Evolutionary conservation across 1,140 invertebrate genomes (phyloP).

Genomic region (Cherax quadricarinatus): DNA sequence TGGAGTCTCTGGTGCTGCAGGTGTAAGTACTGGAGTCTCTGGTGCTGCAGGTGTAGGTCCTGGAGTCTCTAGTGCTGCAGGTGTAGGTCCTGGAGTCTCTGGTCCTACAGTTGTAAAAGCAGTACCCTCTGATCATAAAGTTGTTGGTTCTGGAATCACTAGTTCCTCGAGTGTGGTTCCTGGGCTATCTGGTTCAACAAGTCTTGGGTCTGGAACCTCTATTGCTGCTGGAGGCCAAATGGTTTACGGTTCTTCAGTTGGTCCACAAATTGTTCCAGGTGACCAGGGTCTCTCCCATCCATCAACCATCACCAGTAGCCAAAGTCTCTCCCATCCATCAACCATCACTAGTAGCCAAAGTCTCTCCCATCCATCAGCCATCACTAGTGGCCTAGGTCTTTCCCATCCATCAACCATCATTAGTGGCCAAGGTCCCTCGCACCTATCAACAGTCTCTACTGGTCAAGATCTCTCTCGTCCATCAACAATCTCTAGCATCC

Average conservation of each 20-base stretch:
- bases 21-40: background rate
- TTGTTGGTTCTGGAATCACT: background rate
- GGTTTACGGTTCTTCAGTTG: no score
- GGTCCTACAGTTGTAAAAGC: background rate
- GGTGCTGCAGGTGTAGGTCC: background rate
- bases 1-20: background rate
- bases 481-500: background rate
- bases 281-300: background rate
- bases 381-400: background rate
- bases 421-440: background rate
- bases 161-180: background rate
- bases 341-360: background rate
- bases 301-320: background rate
- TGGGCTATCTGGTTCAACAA: background rate
- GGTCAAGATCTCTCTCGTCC: background rate
- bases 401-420: background rate
- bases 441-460: background rate
- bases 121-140: background rate
- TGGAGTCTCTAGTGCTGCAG: background rate
- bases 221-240: background rate
- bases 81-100: background rate
- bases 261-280: background rate
- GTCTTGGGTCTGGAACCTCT: background rate
- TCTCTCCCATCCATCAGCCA: background rate
- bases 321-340: background rate